phyloP scores from a whole-genome alignment of 2,113 vertebrate species.

The Seriola dumerili region DNA sequence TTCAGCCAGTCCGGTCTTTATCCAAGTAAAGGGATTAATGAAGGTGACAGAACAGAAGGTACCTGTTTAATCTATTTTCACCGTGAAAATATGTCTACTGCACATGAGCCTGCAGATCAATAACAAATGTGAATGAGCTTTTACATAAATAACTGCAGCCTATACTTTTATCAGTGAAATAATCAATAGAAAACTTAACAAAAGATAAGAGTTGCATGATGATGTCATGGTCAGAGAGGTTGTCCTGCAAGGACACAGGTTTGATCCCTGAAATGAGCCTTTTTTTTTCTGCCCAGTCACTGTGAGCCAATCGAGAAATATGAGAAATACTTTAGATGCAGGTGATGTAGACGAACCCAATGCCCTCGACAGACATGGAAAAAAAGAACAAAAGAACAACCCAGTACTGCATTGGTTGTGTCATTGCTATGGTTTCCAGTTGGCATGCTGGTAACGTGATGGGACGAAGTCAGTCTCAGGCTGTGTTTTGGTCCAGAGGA shows the following conservation, averaged over 20 bases:
- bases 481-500: constrained; percentile 30
- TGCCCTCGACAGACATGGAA: constrained; percentile 21
- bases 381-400: background rate
- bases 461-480: constrained; percentile 35
- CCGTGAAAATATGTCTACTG: background rate
- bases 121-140: background rate
- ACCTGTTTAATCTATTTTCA: constrained; percentile 32
- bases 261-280: constrained; percentile 23
- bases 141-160: background rate
- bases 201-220: constrained; percentile 4
- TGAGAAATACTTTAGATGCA: constrained; percentile 14
- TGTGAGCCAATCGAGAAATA: constrained; percentile 4
- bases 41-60: constrained; percentile 32
- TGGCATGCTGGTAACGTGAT: constrained; percentile 44
- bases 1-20: constrained; percentile 52
- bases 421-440: constrained; percentile 57
- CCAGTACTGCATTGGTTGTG: constrained; percentile 12
- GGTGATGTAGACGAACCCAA: constrained; percentile 59
- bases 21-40: constrained; percentile 71
- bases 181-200: background rate
- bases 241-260: constrained; percentile 13
- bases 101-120: background rate
- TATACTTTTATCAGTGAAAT: background rate
- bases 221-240: constrained; percentile 2
- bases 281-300: constrained; percentile 48